These are phyloP conservation scores for Psylliodes chrysocephalus DNA, from an alignment of 2,888 invertebrate genomes.

Conservation along the genomic window DNA sequence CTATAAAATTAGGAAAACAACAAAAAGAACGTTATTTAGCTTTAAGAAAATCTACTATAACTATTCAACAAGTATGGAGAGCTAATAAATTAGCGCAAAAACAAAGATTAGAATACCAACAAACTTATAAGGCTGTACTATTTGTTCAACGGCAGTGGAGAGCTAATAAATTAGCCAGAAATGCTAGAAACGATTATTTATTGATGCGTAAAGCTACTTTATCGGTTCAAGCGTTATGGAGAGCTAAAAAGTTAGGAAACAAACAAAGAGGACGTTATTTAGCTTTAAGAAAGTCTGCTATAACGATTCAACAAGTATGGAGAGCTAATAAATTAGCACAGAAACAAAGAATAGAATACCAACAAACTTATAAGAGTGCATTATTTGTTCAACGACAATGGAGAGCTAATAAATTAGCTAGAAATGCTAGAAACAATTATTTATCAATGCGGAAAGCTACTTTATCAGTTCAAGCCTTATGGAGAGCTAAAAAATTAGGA, in stretches of 20 bases:
- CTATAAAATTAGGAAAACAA: constrained; percentile 48
- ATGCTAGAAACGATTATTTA: too few species aligned
- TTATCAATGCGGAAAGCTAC: too few species aligned
- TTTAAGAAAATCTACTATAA: constrained; percentile 21
- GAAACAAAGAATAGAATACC: constrained; percentile 51
- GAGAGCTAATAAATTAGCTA: constrained; percentile 49
- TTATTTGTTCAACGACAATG: constrained; percentile 60
- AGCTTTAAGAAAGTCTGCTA: constrained; percentile 16
- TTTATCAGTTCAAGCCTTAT: too few species aligned
- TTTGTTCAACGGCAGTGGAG: constrained; percentile 60
- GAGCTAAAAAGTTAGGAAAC: constrained; percentile 50
- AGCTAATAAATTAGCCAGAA: constrained; percentile 46
- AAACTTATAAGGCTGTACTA: constrained; percentile 56
- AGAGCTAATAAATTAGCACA: constrained; percentile 56
- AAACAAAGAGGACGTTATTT: constrained; percentile 29
- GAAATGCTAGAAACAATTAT: constrained; percentile 55
- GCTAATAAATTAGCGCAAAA: constrained; percentile 54
- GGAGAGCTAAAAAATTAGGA: constrained; percentile 51
- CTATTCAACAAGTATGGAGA: constrained; percentile 52
- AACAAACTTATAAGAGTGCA: constrained; percentile 54
- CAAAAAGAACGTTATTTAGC: constrained; percentile 30
- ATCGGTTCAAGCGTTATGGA: too few species aligned
- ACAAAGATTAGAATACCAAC: constrained; percentile 51
- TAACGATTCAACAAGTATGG: constrained; percentile 49
- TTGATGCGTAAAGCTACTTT: too few species aligned